Evolutionary conservation across 1,140 invertebrate species (phyloP).

Genomic region (Ditylenchus dipsaci): DNA sequence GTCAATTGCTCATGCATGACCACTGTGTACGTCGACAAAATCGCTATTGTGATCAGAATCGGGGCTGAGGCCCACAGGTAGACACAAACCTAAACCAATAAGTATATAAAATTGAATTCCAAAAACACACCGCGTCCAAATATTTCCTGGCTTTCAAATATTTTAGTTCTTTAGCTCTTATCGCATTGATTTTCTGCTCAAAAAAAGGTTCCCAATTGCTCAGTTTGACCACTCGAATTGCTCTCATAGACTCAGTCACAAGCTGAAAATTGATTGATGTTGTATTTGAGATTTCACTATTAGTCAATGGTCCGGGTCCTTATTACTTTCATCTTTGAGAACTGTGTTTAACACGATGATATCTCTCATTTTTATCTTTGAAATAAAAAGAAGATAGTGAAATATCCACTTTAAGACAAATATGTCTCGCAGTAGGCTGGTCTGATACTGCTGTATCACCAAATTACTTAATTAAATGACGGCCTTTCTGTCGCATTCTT

Average conservation of each 20-base stretch:
- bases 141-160: slow-evolving; percentile 81
- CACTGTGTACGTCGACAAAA: slow-evolving; percentile 80
- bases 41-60: slow-evolving; percentile 83
- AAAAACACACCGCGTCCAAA: slow-evolving; percentile 74
- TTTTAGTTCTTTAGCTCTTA: slow-evolving; percentile 70
- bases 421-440: too few relatives aligned
- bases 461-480: too few relatives aligned
- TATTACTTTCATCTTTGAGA: too few relatives aligned
- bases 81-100: slow-evolving; percentile 67
- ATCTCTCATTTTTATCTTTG: too few relatives aligned
- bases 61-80: slow-evolving; percentile 99
- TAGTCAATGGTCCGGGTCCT: too few relatives aligned
- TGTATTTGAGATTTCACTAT: too few relatives aligned
- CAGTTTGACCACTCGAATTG: slow-evolving; percentile 82
- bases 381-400: too few relatives aligned
- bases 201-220: slow-evolving; percentile 90
- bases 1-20: slow-evolving; percentile 72
- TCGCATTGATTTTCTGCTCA: slow-evolving; percentile 63
- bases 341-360: too few relatives aligned
- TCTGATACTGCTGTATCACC: too few relatives aligned
- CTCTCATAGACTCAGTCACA: slow-evolving; percentile 79
- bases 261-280: not conserved
- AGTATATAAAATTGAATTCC: not conserved
- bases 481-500: too few relatives aligned
- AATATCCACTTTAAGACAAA: too few relatives aligned